Evolutionary conservation across 1,140 invertebrate genomes (phyloP), one percentile per base, ranked within the genome.

Genomic region (Leptinotarsa lineolata): DNA sequence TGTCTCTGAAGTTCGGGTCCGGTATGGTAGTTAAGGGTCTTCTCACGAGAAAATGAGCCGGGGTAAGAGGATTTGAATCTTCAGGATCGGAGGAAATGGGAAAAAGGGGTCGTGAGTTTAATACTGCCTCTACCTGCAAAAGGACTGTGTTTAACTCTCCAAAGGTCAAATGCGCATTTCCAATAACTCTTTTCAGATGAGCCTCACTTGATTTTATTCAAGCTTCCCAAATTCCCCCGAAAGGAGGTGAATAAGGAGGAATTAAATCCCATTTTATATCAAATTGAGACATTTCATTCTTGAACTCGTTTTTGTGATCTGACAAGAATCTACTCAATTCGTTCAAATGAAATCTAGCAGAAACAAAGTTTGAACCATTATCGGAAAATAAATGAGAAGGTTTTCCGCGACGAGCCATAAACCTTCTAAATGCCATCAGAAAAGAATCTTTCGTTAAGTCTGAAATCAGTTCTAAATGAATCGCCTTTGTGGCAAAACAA

Each of bases 371-470:
- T 15, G 39, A 39, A 39, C 72, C 68, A 68, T 72, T 74, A 45
- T 76, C 67, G 0, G 68, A 72, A 72, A 74, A 78, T 20, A 74
- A 71, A 44, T 65, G 18, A 13, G 6, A 13, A 6, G 45, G 45
- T 6, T 46, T 46, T 46, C 45, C 45, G 13, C 45, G 45, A 46
- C 45, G 45, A 46, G 45, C 5, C 13, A 46, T 46, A 13, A 46
- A 46, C 13, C 45, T 46, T 46, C 13, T 46, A 6, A 46, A 46
- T 46, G 45, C 45, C 45, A 46, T 46, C 13, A 46, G n/a, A 46
- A 46, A 46, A 6, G 45, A 46, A 6, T 46, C 45, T 46, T 46
- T 46, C 13, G 45, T 46, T 46, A 46, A 46, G 13, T 46, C 45
- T 6, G 45, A 6, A 13, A 46, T 46, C 5, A 46, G 45, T 46